Percentiles rank a stretch among this genome's conserved stretches.
Conservation (phyloP, 2,113 vertebrate genomes). For the Eubucco bourcierii region DNA sequence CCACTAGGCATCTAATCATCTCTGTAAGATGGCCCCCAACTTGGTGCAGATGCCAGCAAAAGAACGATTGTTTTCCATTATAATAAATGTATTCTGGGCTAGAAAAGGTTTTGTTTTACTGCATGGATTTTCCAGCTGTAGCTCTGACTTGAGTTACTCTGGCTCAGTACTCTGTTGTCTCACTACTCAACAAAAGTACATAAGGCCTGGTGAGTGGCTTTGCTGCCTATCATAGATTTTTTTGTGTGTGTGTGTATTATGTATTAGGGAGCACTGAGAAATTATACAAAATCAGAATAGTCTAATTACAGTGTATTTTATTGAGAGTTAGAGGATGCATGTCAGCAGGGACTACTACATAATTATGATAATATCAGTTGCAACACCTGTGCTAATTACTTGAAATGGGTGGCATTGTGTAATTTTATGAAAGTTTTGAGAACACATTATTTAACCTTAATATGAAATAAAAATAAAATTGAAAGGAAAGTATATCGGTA, state of each 20-base stretch:
- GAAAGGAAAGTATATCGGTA: background rate
- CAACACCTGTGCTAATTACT: conserved; percentile 28
- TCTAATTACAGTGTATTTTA: conserved; percentile 44
- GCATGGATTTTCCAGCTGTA: background rate
- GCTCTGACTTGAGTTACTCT: background rate
- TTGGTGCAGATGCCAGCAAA: background rate
- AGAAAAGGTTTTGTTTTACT: background rate
- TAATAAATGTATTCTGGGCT: background rate
- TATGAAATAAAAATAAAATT: background rate
- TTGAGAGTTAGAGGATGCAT: conserved; percentile 8
- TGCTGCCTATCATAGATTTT: conserved; percentile 4
- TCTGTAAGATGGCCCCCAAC: background rate
- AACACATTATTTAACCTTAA: conserved; percentile 15
- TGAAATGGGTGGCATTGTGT: background rate
- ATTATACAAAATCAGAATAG: conserved; percentile 11
- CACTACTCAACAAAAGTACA: background rate
- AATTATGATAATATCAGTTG: conserved; percentile 25
- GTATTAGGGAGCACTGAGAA: background rate
- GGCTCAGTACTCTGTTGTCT: background rate
- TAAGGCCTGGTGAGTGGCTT: background rate
- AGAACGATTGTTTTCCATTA: background rate
- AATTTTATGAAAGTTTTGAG: conserved; percentile 1
- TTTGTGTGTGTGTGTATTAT: background rate
- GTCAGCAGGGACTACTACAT: conserved; percentile 6
- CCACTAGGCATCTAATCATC: background rate